These are phyloP conservation scores for Antennarius maculatus DNA, from an alignment of 2,797 vertebrate genomes.

Conservation along the genomic window DNA sequence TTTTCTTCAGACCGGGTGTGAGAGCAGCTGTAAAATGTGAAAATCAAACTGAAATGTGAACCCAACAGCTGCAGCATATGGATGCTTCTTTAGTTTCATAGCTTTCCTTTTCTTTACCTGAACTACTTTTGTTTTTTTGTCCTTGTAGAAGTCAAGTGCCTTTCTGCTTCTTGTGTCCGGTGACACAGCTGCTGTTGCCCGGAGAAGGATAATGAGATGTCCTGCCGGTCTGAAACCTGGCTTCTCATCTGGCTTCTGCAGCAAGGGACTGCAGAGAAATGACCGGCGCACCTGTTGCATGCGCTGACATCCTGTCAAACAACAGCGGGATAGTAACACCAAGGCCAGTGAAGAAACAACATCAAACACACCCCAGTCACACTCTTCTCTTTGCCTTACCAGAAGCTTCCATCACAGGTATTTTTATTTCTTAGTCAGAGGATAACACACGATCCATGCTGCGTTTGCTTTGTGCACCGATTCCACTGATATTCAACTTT, in stretches of 20 bases:
- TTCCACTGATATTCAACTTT: no score
- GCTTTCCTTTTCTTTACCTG: not conserved
- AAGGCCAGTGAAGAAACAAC: not conserved
- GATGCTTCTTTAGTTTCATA: constrained; percentile 23
- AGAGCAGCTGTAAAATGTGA: not conserved
- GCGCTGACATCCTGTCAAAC: constrained; percentile 11
- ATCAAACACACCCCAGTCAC: no score
- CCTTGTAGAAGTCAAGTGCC: constrained; percentile 36
- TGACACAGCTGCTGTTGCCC: constrained; percentile 36
- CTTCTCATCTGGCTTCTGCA: constrained; percentile 39
- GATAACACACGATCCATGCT: no score
- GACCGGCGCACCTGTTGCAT: not conserved
- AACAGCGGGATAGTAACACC: not conserved
- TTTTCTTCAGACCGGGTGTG: constrained; percentile 14
- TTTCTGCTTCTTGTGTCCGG: constrained; percentile 35
- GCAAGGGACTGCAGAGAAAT: constrained; percentile 25
- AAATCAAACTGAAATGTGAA: constrained; percentile 1
- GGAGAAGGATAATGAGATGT: constrained; percentile 54
- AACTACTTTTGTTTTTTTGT: constrained; percentile 16
- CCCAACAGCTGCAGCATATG: not conserved
- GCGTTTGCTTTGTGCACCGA: no score
- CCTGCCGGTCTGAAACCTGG: constrained; percentile 40
- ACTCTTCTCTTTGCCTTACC: no score
- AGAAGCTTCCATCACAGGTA: no score
- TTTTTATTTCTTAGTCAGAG: no score